Base-by-base conservation (phyloP, 2,888 invertebrate genomes). In the Cryptus armator region DNA sequence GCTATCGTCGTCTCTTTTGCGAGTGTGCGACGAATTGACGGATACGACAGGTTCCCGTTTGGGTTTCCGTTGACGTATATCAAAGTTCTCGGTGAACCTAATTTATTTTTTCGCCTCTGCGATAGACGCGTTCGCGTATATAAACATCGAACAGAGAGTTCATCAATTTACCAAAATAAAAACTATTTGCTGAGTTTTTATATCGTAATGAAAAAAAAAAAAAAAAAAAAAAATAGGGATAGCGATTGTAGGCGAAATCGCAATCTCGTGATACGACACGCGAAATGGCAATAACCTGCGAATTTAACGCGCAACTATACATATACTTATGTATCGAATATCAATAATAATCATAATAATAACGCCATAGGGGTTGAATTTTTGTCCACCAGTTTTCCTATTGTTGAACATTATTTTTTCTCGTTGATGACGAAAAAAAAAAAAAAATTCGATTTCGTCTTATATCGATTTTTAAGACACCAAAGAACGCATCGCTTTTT, bases 1-100 rank as follows among this genome's bases (percentile, higher is more conserved):
- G 44, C 68, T 62, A 46, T 68, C 83, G 78, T 83, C 84, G 75
- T 81, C 85, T 87, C 87, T 79, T 86, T 87, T 86, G 87, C 86
- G 86, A 87, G 85, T 87, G 87, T 85, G 84, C 87, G 87, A 87
- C 76, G 44, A 87, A 86, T 81, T 72, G 81, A 70, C 74, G 80
- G 80, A 67, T 71, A 29, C 68, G 75, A 66, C 16, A 29, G 46
- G 37, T 71, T 51, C 75, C 10, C 44, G 10, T 12, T 29, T 9
- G 6, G 19, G 24, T 70, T 48, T 70, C 10, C n/a, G 32, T 62
- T 44, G 10, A 2, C 12, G 3, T 46, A 46, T 1, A 7, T 19
- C 12, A 10, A 56, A 16, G 14, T 53, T 14, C 16, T 68, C 44
- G 24, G 24, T 29, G 7, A 37, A 9, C 37, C 12, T 10, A 12